Evolutionary conservation across 2,113 vertebrate genomes (phyloP), one percentile per base, ranked within the genome.

Genomic region (Lepus americanus): DNA sequence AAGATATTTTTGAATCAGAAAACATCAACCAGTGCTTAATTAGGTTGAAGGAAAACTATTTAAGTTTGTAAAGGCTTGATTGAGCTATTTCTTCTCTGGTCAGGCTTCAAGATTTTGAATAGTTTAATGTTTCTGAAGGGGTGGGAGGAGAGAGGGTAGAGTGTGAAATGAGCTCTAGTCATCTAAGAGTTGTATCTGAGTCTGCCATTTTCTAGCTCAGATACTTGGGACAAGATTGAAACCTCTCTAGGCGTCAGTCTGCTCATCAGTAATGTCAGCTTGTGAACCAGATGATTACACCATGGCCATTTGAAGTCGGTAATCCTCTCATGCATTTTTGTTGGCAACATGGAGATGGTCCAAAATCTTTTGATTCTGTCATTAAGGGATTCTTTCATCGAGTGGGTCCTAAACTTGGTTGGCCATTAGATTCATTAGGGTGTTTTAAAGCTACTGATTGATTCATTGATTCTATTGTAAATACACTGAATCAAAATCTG

Each of bases 331-430:
- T 31, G 53, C 14, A 27, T 86, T 92, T 73, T 82, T n/a, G 33
- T 33, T 72, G 88, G 29, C 36, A 87, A 29, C 1, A 10, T 89
- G 31, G 55, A 55, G 23, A 91, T 78, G 95, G 39, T 87, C 53
- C 10, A 96, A 19, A 69, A 17, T 25, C 2, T 25, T 6, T 89
- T 72, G 73, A 91, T 93, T 83, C 36, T 95, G 2, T 86, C 31
- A 80, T 86, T 61, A 81, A 86, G 20, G 25, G 22, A 87, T 39
- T 66, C 25, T 83, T 94, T 76, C 79, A 92, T 87, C 29, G 87
- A 70, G n/a, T 85, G 31, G 69, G 53, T 70, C 31, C 55, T 91
- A 90, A 39, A 70, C 20, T 51, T 92, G 33, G n/a, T 78, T 61
- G 55, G 61, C 31, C 36, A 53, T 72, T 76, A 20, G 72, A 72